These are phyloP conservation scores for Porites australiensis DNA, from an alignment of 64 coral and sea anemone genomes.

Conservation along the genomic window DNA sequence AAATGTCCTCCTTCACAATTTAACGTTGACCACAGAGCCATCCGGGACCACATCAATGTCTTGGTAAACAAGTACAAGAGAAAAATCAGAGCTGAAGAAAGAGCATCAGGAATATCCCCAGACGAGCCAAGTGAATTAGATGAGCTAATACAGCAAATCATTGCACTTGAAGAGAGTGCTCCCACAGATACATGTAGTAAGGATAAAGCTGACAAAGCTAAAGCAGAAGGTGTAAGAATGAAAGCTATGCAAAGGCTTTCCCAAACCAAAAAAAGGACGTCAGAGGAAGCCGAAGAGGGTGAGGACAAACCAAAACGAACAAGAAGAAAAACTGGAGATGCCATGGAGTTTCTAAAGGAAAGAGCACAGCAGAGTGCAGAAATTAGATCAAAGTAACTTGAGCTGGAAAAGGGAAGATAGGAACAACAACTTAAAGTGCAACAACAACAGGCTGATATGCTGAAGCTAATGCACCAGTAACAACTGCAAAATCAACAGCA, in stretches of 20 bases:
- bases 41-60: slow-evolving; percentile 8
- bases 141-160: slow-evolving; percentile 62
- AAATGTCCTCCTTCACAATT: slow-evolving; percentile 49
- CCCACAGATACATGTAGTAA: slow-evolving; percentile 39
- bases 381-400: slow-evolving; percentile 63
- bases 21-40: slow-evolving; percentile 46
- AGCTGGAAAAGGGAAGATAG: slow-evolving; percentile 39
- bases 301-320: slow-evolving; percentile 48
- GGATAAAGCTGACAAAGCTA: slow-evolving; percentile 27
- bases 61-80: slow-evolving; percentile 62
- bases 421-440: slow-evolving; percentile 44
- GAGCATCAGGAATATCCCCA: slow-evolving; percentile 60
- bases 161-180: slow-evolving; percentile 72
- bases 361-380: slow-evolving; percentile 42
- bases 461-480: not conserved
- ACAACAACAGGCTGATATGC: slow-evolving; percentile 22
- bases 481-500: no score
- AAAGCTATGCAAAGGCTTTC: slow-evolving; percentile 64
- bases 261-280: slow-evolving; percentile 28
- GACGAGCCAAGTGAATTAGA: slow-evolving; percentile 68
- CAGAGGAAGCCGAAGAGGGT: not conserved
- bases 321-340: slow-evolving; percentile 68
- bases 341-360: slow-evolving; percentile 62
- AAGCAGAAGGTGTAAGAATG: slow-evolving; percentile 56
- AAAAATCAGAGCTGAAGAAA: slow-evolving; percentile 59